Base-by-base conservation (phyloP, 1,140 invertebrate genomes). In the Anagrus nilaparvatae region DNA sequence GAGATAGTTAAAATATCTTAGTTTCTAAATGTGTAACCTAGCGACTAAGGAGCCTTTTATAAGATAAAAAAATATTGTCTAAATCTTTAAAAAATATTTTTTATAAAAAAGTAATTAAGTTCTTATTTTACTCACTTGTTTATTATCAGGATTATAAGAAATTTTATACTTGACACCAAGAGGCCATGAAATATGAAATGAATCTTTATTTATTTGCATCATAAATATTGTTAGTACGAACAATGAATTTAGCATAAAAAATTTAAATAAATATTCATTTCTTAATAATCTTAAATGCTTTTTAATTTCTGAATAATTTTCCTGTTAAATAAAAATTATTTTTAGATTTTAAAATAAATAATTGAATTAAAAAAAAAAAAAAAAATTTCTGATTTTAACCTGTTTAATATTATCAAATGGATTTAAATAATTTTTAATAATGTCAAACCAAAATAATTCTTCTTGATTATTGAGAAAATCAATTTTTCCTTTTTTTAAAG, bases 241-340 rank as follows among this genome's bases (percentile, higher is more conserved):
- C 2, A 91, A 66, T 6, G 80, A 75, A 60, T 92, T 92, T 3
- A 89, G 63, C 79, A 89, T 88, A 34, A 85, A 79, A 60, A 89
- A 90, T 29, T 80, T 80, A 51, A 87, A 82, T 1, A 83, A 73
- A 41, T 75, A 73, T 50, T 81, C 78, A 56, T 88, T 79, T 10
- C 84, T 69, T 13, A 87, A 61, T 23, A 77, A 71, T 38, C 72
- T 75, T 20, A 89, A 61, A 17, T 77, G 76, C 29, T 70, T 59
- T 2, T 65, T 64, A 46, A 82, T 73, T 52, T 71, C 64, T 50
- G 65, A n/a, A n/a, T n/a, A n/a, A n/a, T n/a, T n/a, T n/a, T n/a
- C 61, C 71, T 81, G 42, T 2, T 52, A 50, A 6, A 46, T 40
- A 37, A 43, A 43, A 43, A 17, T 40, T 28, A 30, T 21, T 14